Evolutionary conservation across 2,113 vertebrate genomes (phyloP).

Genomic region (Hymenochirus boettgeri): DNA sequence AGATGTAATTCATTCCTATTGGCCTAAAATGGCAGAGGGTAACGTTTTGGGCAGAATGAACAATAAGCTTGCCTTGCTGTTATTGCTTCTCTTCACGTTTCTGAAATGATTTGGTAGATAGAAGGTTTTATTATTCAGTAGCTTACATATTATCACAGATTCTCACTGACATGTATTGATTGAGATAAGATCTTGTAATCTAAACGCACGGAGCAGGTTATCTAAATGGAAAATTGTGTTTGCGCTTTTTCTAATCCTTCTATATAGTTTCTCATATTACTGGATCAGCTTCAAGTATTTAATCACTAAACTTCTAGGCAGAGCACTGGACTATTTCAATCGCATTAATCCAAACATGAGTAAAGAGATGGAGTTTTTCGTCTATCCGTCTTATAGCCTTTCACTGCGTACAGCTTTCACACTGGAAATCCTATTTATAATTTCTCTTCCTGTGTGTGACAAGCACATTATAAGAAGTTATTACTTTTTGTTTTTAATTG

Average conservation of each 20-base stretch:
- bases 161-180: neutral
- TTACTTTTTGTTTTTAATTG: neutral
- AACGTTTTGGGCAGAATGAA: no score
- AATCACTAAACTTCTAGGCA: constrained; percentile 1
- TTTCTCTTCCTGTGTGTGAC: neutral
- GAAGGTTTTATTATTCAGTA: neutral
- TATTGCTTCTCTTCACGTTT: no score
- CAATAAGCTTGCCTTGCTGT: no score
- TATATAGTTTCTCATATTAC: constrained; percentile 8
- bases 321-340: neutral
- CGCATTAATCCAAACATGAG: constrained; percentile 5
- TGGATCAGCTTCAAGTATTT: constrained; percentile 15
- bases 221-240: constrained; percentile 2
- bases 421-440: neutral
- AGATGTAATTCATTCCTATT: no score
- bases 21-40: no score
- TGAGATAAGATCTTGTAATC: neutral
- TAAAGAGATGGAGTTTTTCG: constrained; percentile 6
- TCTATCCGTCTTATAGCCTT: constrained; percentile 10
- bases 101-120: neutral
- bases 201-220: neutral
- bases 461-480: neutral
- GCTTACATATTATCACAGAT: neutral
- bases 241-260: neutral
- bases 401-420: neutral